Evolutionary conservation across 1,140 invertebrate species (phyloP).

Genomic region (Aethina tumida): DNA sequence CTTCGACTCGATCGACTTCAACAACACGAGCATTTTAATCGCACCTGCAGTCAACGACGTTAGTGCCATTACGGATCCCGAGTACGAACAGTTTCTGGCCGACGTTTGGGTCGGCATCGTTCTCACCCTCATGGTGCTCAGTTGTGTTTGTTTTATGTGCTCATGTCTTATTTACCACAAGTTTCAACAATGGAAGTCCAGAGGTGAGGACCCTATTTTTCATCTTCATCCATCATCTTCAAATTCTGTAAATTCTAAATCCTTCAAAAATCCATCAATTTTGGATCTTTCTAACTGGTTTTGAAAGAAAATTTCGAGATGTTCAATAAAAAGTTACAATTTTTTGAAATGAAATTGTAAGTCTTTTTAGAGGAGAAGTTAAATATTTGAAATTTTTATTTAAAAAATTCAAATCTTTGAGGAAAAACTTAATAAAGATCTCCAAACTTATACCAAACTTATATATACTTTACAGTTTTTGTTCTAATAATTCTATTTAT

Average conservation of each 20-base stretch:
- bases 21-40: conserved; percentile 13
- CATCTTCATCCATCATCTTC: background rate
- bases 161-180: conserved; percentile 52
- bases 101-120: conserved; percentile 54
- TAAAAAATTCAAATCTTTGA: too few relatives aligned
- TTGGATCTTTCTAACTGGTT: conserved; percentile 6
- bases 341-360: too few relatives aligned
- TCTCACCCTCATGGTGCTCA: conserved; percentile 46
- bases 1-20: conserved; percentile 10
- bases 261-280: background rate
- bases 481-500: too few relatives aligned
- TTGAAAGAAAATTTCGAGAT: too few relatives aligned
- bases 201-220: conserved; percentile 41
- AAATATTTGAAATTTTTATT: too few relatives aligned
- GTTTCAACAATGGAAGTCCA: conserved; percentile 54
- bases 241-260: background rate
- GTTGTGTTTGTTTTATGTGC: conserved; percentile 50
- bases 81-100: conserved; percentile 39
- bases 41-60: conserved; percentile 11
- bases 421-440: too few relatives aligned
- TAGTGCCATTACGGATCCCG: conserved; percentile 22
- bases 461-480: too few relatives aligned
- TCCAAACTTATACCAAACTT: too few relatives aligned
- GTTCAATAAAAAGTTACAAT: too few relatives aligned
- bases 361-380: too few relatives aligned